Evolutionary conservation across 2,113 vertebrate genomes (phyloP).

Genomic region (Panthera tigris): DNA sequence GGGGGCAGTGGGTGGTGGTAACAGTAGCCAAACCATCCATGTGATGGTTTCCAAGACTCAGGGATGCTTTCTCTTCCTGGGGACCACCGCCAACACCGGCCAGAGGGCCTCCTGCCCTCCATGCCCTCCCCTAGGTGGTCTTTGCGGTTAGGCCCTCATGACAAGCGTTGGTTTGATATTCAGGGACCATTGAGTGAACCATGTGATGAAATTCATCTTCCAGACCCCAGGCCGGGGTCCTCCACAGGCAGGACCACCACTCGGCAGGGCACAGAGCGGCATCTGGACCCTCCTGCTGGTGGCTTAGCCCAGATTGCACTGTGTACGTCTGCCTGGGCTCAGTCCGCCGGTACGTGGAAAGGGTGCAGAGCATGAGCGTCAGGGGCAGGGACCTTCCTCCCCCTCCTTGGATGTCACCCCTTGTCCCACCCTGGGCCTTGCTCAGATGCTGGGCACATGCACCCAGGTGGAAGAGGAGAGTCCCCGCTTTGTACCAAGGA

Average conservation of each 20-base stretch:
- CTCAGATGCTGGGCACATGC: accelerated
- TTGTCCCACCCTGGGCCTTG: neutral
- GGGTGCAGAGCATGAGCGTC: neutral
- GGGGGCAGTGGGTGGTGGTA: accelerated
- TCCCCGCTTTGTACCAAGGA: neutral
- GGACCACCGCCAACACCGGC: neutral
- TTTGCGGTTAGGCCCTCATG: neutral
- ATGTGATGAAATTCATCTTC: too few relatives aligned
- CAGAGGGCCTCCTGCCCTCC: neutral
- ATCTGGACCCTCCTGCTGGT: accelerated
- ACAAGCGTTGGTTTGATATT: neutral
- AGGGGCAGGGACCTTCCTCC: neutral
- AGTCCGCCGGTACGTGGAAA: accelerated
- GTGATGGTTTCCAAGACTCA: too few relatives aligned
- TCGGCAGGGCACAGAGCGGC: accelerated
- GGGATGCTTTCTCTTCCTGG: neutral
- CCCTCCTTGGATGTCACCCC: neutral
- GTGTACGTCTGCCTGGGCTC: neutral
- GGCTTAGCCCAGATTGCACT: too few relatives aligned
- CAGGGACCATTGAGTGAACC: neutral
- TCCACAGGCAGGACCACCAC: accelerated
- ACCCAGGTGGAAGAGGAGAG: neutral
- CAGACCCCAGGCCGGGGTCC: neutral
- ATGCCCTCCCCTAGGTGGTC: neutral
- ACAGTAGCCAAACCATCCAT: accelerated